A percentile compares a stretch with the other conserved stretches of the same genome.
phyloP scores from a whole-genome alignment of 2,113 vertebrate species.

The Cercopithecus mona region DNA sequence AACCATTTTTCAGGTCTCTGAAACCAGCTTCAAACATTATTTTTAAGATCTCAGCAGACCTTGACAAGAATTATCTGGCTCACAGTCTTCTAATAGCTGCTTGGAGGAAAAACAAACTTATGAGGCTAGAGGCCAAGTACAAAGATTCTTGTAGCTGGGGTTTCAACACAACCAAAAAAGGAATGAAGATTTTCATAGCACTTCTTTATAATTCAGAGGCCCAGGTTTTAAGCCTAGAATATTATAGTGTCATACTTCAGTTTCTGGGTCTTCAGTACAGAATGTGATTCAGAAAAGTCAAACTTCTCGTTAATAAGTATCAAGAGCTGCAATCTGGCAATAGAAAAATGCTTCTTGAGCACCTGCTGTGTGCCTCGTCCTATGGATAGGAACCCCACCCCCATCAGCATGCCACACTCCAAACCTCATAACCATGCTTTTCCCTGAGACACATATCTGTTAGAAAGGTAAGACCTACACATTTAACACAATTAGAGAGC shows the following conservation, averaged over 20 bases:
- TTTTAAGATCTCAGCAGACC: constrained; percentile 52
- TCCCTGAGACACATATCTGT: neutral
- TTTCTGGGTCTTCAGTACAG: neutral
- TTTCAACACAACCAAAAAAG: constrained; percentile 74
- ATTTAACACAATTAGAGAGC: neutral
- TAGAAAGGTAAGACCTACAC: neutral
- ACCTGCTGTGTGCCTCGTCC: neutral
- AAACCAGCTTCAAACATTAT: constrained; percentile 56
- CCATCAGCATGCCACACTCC: neutral
- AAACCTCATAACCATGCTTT: neutral
- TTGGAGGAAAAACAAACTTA: constrained; percentile 62
- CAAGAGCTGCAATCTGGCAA: neutral
- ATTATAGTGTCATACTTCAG: neutral
- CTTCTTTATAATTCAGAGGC: neutral
- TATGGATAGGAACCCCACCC: neutral
- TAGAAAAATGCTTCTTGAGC: neutral
- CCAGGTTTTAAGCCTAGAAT: constrained; percentile 11
- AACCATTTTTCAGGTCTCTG: constrained; percentile 28
- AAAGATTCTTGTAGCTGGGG: constrained; percentile 57
- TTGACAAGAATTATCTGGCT: constrained; percentile 56
- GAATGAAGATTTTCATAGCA: constrained; percentile 53
- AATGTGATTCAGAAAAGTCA: neutral
- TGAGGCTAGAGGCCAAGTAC: constrained; percentile 59
- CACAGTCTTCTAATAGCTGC: constrained; percentile 40
- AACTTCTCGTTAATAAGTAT: neutral